A percentile compares a stretch with the other conserved stretches of the same genome.
Evolutionary conservation across 2,113 vertebrate genomes (phyloP).

Genomic region (Triplophysa rosa): DNA sequence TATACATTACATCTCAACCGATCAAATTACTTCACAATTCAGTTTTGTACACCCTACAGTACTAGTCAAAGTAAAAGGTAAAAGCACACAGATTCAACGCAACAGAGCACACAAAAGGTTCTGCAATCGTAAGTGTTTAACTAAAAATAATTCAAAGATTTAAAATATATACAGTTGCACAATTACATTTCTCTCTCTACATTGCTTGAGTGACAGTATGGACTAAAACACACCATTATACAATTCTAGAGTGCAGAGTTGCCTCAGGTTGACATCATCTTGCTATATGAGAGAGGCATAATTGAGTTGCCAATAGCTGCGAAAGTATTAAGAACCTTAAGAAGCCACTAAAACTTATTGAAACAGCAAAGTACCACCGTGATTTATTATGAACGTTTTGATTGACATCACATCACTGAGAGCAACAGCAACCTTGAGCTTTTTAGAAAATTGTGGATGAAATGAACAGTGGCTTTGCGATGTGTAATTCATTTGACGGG

Average conservation of each 20-base stretch:
- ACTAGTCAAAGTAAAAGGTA: too few relatives aligned
- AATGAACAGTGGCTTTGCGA: background rate
- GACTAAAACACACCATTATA: constrained; percentile 18
- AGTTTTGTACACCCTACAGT: too few relatives aligned
- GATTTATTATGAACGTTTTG: background rate
- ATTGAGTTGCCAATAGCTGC: background rate
- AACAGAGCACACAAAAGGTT: background rate
- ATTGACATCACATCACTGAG: background rate
- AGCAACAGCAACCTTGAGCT: background rate
- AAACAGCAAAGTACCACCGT: background rate
- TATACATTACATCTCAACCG: too few relatives aligned
- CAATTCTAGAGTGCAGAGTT: constrained; percentile 11
- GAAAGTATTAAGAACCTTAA: background rate
- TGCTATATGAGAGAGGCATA: constrained; percentile 28
- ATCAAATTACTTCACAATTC: too few relatives aligned
- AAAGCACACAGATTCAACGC: too few relatives aligned
- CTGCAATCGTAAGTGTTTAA: background rate
- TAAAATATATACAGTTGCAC: background rate
- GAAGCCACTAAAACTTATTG: constrained; percentile 17
- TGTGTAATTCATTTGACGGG: background rate
- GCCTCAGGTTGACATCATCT: constrained; percentile 45
- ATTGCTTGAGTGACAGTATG: background rate
- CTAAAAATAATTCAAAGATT: background rate
- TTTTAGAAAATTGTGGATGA: background rate
- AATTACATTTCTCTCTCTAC: background rate